Evolutionary conservation across 2,113 vertebrate genomes (phyloP).

Genomic region (Phalacrocorax brasilianus): DNA sequence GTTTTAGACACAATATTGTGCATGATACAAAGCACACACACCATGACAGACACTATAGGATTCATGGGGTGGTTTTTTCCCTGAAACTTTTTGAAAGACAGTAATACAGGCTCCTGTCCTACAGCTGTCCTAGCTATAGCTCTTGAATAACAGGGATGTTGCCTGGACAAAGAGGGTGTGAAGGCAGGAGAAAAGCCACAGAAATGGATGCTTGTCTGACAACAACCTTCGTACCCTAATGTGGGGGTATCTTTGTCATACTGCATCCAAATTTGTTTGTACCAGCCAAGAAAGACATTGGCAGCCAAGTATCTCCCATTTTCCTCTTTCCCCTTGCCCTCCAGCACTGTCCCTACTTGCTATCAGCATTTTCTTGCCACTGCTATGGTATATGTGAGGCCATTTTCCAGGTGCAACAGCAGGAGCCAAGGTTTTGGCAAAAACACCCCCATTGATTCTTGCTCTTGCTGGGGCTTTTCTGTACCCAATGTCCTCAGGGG

Average conservation of each 20-base stretch:
- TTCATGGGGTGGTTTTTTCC: accelerated
- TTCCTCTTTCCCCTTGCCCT: not conserved
- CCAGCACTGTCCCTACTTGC: not conserved
- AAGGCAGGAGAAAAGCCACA: not conserved
- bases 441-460: not conserved
- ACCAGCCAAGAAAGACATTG: not conserved
- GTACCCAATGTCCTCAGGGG: not conserved
- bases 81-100: not conserved
- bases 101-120: not conserved
- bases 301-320: not conserved
- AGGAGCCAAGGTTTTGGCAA: not conserved
- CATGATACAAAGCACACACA: not conserved
- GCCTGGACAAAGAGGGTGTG: not conserved
- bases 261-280: not conserved
- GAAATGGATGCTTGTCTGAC: not conserved
- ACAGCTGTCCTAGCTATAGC: not conserved
- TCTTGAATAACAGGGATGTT: not conserved
- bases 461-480: not conserved
- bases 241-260: not conserved
- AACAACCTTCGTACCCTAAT: not conserved
- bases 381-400: not conserved
- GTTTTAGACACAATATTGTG: not conserved
- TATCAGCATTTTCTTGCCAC: not conserved
- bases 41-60: not conserved
- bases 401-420: not conserved